A percentile compares a stretch with the other conserved stretches of the same genome.
Conservation (phyloP, 1,140 invertebrate species). For the Pantala flavescens region DNA sequence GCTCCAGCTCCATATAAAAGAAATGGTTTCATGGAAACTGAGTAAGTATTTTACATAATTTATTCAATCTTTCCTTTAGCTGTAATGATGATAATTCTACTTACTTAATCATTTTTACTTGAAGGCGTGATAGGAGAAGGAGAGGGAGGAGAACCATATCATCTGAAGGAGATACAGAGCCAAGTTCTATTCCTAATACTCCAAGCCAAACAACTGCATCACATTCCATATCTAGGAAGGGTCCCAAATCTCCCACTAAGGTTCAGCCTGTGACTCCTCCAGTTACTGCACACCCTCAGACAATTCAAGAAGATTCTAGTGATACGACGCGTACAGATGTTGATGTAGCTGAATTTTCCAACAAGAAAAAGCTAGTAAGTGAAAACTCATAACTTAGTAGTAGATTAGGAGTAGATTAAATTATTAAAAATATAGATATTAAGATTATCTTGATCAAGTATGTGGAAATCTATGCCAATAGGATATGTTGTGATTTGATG, state of each 20-base stretch:
- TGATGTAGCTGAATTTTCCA: neutral
- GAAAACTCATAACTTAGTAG: neutral
- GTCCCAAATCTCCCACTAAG: constrained; percentile 25
- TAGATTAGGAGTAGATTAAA: too few relatives aligned
- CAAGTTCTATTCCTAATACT: constrained; percentile 13
- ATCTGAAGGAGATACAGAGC: constrained; percentile 21
- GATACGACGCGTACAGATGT: neutral
- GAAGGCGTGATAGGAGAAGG: constrained; percentile 22
- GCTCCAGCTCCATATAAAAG: constrained; percentile 5
- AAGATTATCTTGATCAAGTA: too few relatives aligned
- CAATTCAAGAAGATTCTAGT: constrained; percentile 10
- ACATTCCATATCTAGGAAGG: constrained; percentile 19
- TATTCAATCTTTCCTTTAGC: neutral
- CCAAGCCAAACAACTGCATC: constrained; percentile 13
- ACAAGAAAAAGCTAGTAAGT: constrained; percentile 15
- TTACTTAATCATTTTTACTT: neutral
- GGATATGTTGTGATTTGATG: too few relatives aligned
- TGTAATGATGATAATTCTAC: neutral
- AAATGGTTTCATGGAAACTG: constrained; percentile 17
- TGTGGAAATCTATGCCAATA: too few relatives aligned
- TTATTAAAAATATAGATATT: too few relatives aligned
- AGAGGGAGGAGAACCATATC: constrained; percentile 25
- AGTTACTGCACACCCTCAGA: neutral
- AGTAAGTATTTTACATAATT: neutral
- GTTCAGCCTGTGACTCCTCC: constrained; percentile 20